Evolutionary conservation across 2,888 invertebrate genomes (phyloP), one percentile per base, ranked within the genome.

Genomic region (Hyalella azteca): DNA sequence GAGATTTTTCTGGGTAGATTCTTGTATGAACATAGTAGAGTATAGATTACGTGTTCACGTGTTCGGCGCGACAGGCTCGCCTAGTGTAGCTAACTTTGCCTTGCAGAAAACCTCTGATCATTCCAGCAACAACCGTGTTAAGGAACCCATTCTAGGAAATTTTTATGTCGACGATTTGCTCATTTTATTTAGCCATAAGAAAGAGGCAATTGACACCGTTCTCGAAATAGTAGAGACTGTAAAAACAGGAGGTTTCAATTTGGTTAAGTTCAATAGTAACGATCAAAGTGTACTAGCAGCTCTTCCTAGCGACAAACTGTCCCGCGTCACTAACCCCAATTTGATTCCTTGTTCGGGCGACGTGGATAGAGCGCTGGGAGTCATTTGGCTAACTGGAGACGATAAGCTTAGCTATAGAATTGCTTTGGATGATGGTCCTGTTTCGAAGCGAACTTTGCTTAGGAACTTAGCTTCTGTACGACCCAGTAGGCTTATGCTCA

Each of bases 151-250:
- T 32, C 39, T 36, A 26, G 22, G 60, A n/a, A 60, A 60, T 60
- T 78, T 78, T 48, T 78, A 78, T 32, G 78, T 78, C 4, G 78
- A 78, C 22, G 78, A 78, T 13, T 40, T 54, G 3, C 40, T 78
- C 3, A 60, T 32, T 29, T 78, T 60, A 3, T 60, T 60, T n/a
- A 39, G 9, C 29, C 29, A n/a, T 39, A 32, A 40, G 15, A 13
- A 22, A 26, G 11, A 79, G 3, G 75, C 49, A 22, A 79, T 11
- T n/a, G 19, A 9, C 3, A 3, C 77, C 29, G 75, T 36, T n/a
- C n/a, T 29, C 19, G 73, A 77, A 19, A 29, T 77, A 13, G 22
- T 26, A 7, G 41, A 39, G 19, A 19, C 73, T 19, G 29, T 41
- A 7, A 26, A 4, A 19, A 29, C 36, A n/a, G 75, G 76, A n/a